These are phyloP conservation scores for Datnioides undecimradiatus DNA, from an alignment of 2,113 vertebrate genomes.

Conservation along the genomic window DNA sequence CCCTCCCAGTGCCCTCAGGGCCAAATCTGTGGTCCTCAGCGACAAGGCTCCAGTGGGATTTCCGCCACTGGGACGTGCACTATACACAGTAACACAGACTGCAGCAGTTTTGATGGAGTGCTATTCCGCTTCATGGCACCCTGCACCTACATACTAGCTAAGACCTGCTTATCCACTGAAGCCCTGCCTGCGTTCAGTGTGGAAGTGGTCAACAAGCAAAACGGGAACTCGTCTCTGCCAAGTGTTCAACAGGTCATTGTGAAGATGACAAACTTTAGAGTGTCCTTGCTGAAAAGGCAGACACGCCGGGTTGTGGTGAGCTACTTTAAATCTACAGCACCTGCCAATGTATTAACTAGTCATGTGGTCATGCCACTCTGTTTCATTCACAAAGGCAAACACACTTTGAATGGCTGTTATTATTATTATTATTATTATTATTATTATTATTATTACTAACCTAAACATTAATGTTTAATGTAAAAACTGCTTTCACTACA, in stretches of 20 bases:
- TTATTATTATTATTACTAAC: not conserved
- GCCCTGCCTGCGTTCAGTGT: slow-evolving; percentile 84
- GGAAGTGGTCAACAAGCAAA: slow-evolving; percentile 84
- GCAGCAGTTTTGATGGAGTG: slow-evolving; percentile 87
- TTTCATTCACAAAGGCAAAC: not conserved
- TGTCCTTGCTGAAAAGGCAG: slow-evolving; percentile 81
- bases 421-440: not conserved
- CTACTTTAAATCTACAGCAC: not conserved
- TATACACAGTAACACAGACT: slow-evolving; percentile 81
- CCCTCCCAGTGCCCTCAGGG: slow-evolving; percentile 71
- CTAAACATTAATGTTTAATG: not conserved
- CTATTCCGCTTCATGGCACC: slow-evolving; percentile 82
- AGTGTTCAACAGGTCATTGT: slow-evolving; percentile 82
- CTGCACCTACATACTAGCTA: slow-evolving; percentile 87
- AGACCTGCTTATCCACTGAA: slow-evolving; percentile 78
- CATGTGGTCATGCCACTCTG: not conserved
- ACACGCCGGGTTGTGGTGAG: slow-evolving; percentile 85
- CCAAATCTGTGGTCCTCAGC: slow-evolving; percentile 77
- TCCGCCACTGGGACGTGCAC: slow-evolving; percentile 80
- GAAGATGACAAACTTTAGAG: slow-evolving; percentile 63
- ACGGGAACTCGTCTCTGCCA: slow-evolving; percentile 68
- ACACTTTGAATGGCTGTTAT: not conserved
- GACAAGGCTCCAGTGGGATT: slow-evolving; percentile 27
- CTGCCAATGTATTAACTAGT: not conserved
- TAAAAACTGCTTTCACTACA: not conserved